Evolutionary conservation across 2,113 vertebrate species (phyloP), one percentile per base, ranked within the genome.

Genomic region (Colistium nudipinnis): DNA sequence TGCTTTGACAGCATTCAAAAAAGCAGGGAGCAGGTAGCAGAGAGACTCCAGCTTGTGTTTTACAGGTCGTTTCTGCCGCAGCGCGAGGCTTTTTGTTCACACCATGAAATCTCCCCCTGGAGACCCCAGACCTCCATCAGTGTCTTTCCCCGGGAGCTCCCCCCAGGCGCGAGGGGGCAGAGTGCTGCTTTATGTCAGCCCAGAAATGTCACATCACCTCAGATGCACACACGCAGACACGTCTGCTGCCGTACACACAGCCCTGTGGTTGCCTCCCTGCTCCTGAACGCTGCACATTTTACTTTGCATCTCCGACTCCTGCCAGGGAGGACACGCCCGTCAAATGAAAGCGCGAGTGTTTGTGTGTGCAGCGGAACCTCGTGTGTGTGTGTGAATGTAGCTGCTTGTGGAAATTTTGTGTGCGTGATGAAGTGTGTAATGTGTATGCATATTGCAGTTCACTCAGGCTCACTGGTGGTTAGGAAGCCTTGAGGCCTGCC

Each of bases 121-220:
- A 87, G 85, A 89, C 82, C 78, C 72, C 71, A 79, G 82, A 73
- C 82, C 86, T 86, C 83, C 85, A 87, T 90, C 85, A 86, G 76
- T 82, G 84, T 86, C 81, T 87, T 78, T 84, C 77, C 86, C 92
- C 75, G 25, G 76, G 84, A 90, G 89, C 85, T 76, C 65, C 85
- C 92, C 84, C 80, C 74, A 78, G 90, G 92, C 89, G 12, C 38
- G 74, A 86, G 85, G 85, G 84, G 85, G 87, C 86, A 89, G 87
- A 90, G 80, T 82, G 79, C 71, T 31, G 76, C 85, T 88, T 90
- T 77, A 83, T 80, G 82, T 91, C 88, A 87, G 80, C 89, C 83
- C 76, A 90, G 82, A 90, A 92, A 88, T 91, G 92, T 90, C 89
- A 91, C 84, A 74, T 81, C 76, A 68, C 72, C 71, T 80, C 87